Evolutionary conservation across 2,888 invertebrate genomes (phyloP).

Genomic region (Leptura quadrifasciata): DNA sequence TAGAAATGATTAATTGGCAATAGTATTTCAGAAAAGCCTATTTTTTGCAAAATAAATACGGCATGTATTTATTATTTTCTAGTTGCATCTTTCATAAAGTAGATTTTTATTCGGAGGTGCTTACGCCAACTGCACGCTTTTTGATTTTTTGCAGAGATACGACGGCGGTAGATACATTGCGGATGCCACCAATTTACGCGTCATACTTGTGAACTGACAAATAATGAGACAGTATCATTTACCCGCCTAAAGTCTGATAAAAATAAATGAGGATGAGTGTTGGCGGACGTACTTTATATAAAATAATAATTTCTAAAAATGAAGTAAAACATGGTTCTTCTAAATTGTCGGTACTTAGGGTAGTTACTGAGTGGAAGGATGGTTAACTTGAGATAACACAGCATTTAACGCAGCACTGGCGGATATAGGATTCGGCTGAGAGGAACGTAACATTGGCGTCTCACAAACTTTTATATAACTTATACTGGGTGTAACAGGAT

Average conservation of each 20-base stretch:
- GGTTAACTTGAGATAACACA: conserved; percentile 13
- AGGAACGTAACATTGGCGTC: too few relatives aligned
- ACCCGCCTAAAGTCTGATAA: conserved; percentile 14
- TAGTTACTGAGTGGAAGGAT: conserved; percentile 8
- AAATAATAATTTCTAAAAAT: background rate
- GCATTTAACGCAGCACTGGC: too few relatives aligned
- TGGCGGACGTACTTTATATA: background rate
- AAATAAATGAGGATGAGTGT: conserved; percentile 26
- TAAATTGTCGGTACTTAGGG: conserved; percentile 21
- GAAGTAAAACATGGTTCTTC: background rate
- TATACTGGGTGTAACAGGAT: too few relatives aligned
- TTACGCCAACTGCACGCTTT: too few relatives aligned
- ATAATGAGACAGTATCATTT: background rate
- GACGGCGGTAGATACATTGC: too few relatives aligned
- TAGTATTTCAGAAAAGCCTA: background rate
- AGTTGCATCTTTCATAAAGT: background rate
- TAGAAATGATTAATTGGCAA: background rate
- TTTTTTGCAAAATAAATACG: background rate
- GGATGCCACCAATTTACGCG: too few relatives aligned
- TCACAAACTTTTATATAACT: too few relatives aligned
- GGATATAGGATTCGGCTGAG: too few relatives aligned
- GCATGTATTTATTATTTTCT: background rate
- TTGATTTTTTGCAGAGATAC: too few relatives aligned
- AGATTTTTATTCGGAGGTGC: background rate
- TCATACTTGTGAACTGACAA: background rate